Conservation (phyloP, 2,888 invertebrate species). For the Urechis unicinctus region DNA sequence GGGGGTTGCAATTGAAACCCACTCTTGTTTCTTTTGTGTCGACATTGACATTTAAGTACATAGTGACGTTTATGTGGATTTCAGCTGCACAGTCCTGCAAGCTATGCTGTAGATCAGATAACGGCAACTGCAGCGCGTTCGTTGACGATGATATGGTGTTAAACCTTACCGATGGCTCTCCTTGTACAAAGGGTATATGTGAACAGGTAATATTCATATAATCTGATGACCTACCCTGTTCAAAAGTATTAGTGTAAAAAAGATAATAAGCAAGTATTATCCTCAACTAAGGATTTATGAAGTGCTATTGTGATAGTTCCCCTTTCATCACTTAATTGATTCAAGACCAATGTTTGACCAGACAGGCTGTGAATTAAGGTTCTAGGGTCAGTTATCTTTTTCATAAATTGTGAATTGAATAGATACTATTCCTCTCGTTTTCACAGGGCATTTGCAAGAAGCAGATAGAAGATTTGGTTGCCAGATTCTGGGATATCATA, state of each 20-base stretch:
- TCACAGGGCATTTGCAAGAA: constrained; percentile 84
- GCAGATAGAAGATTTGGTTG: constrained; percentile 81
- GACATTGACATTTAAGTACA: no score
- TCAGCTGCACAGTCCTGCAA: constrained; percentile 88
- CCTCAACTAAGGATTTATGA: no score
- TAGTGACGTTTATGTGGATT: no score
- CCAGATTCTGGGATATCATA: constrained; percentile 94
- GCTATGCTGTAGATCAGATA: constrained; percentile 65
- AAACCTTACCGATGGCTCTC: constrained; percentile 49
- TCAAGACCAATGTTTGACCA: no score
- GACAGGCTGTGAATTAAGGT: no score
- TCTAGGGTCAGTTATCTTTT: constrained; percentile 2
- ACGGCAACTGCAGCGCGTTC: constrained; percentile 10
- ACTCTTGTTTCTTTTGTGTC: no score
- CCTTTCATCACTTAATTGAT: no score
- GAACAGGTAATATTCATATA: constrained; percentile 21
- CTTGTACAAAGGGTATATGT: constrained; percentile 94
- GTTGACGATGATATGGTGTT: not conserved
- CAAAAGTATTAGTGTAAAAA: no score
- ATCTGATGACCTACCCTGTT: no score
- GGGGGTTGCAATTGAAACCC: no score
- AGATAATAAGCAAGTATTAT: no score
- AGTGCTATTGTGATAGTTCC: no score
- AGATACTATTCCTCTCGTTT: not conserved
- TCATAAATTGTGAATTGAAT: not conserved